phyloP scores from a whole-genome alignment of 2,113 vertebrate species.

The Hippocampus barbouri region DNA sequence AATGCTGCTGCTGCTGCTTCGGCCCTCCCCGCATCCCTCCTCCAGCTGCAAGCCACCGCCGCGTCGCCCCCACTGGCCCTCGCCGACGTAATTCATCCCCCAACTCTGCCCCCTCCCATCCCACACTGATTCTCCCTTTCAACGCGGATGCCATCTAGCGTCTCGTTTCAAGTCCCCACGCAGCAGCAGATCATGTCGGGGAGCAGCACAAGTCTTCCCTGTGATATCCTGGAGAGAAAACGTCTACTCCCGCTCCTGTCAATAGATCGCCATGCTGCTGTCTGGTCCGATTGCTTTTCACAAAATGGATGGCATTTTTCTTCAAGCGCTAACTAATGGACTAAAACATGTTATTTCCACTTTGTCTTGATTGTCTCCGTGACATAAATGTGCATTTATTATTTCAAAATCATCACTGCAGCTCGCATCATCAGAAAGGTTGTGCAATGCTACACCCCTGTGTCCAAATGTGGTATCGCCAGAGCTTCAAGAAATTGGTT shows the following conservation, averaged over 20 bases:
- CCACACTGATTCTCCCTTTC: constrained; percentile 29
- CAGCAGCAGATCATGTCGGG: too few species aligned
- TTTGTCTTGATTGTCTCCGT: neutral
- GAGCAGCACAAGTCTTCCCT: too few species aligned
- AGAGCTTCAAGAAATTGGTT: neutral
- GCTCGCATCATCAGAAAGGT: neutral
- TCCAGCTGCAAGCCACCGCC: constrained; percentile 42
- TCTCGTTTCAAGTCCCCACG: constrained; percentile 50
- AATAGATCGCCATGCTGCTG: too few species aligned
- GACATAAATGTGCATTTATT: neutral
- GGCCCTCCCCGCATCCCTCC: constrained; percentile 51
- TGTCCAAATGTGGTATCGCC: constrained; percentile 22
- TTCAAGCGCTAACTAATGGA: too few species aligned
- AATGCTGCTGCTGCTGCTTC: constrained; percentile 1
- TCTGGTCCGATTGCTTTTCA: neutral
- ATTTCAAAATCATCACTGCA: neutral
- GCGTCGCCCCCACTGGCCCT: constrained; percentile 51
- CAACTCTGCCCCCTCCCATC: neutral
- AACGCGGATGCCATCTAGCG: constrained; percentile 77
- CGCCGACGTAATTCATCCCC: constrained; percentile 57
- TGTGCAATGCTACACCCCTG: constrained; percentile 43
- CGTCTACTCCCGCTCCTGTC: too few species aligned
- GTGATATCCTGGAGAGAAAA: too few species aligned
- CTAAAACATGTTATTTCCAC: neutral
- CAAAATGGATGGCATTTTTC: neutral